Evolutionary conservation across 2,888 invertebrate genomes (phyloP).

Genomic region (Acleris laterana): DNA sequence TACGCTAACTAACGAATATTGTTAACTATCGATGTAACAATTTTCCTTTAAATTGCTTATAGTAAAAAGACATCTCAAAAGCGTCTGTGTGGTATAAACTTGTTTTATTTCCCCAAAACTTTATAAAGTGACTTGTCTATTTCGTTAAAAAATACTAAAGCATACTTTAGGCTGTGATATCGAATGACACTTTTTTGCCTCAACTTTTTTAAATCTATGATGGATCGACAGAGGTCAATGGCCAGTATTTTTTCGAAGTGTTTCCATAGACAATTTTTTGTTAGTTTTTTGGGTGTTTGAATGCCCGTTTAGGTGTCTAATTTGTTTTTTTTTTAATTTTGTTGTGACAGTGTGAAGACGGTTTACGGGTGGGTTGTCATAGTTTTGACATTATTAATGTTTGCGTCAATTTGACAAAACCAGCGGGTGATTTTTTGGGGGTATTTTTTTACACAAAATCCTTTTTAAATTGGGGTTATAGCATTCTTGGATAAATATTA

Average conservation of each 20-base stretch:
- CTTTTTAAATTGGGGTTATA: too few relatives aligned
- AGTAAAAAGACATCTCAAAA: too few relatives aligned
- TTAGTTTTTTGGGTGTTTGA: conserved; percentile 15
- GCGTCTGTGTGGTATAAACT: too few relatives aligned
- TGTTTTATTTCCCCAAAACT: not conserved
- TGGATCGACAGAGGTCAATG: conserved; percentile 35
- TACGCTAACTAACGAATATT: too few relatives aligned
- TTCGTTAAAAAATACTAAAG: conserved; percentile 4
- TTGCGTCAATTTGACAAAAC: conserved; percentile 31
- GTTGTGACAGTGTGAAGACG: conserved; percentile 23
- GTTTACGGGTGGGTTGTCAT: conserved; percentile 31
- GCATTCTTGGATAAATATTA: too few relatives aligned
- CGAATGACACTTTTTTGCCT: conserved; percentile 35
- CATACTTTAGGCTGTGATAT: conserved; percentile 5
- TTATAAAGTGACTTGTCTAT: conserved; percentile 27
- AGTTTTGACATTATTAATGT: conserved; percentile 36
- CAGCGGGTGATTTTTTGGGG: not conserved
- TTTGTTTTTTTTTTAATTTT: conserved; percentile 29
- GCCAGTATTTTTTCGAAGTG: conserved; percentile 27
- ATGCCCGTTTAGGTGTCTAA: conserved; percentile 27
- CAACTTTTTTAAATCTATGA: conserved; percentile 34
- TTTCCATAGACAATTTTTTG: conserved; percentile 27
- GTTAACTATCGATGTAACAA: too few relatives aligned
- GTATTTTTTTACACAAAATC: not conserved
- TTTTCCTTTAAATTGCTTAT: too few relatives aligned